These are phyloP conservation scores for Aspidiotus rigidus DNA, from an alignment of 2,888 invertebrate species.

Conservation along the genomic window DNA sequence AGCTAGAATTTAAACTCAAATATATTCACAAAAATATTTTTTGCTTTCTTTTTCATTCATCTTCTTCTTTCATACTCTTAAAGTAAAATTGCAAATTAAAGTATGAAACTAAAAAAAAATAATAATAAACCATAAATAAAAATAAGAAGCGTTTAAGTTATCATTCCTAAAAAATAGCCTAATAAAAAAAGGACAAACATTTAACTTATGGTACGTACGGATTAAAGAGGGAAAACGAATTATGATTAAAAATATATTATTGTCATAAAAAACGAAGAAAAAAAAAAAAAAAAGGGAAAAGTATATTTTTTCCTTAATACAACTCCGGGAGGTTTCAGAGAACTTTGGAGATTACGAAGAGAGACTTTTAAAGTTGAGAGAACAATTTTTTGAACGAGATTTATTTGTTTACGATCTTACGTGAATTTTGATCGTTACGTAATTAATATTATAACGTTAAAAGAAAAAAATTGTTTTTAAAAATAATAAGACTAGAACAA, in stretches of 20 bases:
- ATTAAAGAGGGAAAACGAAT: slow-evolving; percentile 8
- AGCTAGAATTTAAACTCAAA: neutral
- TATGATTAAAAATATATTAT: slow-evolving; percentile 5
- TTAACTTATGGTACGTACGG: slow-evolving; percentile 9
- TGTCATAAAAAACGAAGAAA: slow-evolving; percentile 10
- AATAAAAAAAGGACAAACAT: slow-evolving; percentile 3
- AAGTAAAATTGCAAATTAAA: too few relatives aligned
- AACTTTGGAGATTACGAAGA: neutral
- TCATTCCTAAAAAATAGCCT: neutral
- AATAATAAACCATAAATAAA: neutral
- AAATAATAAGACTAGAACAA: neutral
- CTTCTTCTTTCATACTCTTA: too few relatives aligned
- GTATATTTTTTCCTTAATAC: too few relatives aligned
- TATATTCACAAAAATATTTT: neutral
- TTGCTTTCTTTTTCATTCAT: too few relatives aligned
- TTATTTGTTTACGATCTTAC: too few relatives aligned
- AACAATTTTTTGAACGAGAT: too few relatives aligned
- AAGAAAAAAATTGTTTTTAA: neutral
- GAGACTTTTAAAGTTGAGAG: too few relatives aligned
- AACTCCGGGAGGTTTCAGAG: neutral
- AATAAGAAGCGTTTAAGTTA: neutral
- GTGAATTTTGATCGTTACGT: too few relatives aligned
- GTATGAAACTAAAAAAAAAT: neutral
- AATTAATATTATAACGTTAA: too few relatives aligned
- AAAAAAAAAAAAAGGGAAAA: neutral